Conservation (phyloP, 2,888 invertebrate species). For the Drosophila prolongata region DNA sequence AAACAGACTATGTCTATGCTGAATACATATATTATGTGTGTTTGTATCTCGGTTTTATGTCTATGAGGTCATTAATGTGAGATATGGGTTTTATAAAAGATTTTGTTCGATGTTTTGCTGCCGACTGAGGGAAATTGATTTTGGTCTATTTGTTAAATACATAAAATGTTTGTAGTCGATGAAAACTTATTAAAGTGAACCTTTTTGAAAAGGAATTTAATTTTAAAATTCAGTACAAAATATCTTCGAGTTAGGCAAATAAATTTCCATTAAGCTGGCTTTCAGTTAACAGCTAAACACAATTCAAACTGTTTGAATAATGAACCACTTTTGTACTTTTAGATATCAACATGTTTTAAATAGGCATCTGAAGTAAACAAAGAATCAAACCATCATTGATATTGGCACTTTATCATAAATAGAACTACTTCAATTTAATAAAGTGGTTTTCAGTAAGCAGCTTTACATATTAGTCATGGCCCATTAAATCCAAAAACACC, state of each 20-base stretch:
- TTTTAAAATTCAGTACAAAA: too few relatives aligned
- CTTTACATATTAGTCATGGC: conserved; percentile 24
- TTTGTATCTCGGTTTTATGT: conserved; percentile 22
- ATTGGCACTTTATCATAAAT: neutral
- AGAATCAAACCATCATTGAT: neutral
- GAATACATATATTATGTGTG: neutral
- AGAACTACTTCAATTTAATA: conserved; percentile 4
- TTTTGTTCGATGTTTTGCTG: neutral
- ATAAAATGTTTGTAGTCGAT: too few relatives aligned
- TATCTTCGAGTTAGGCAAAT: too few relatives aligned
- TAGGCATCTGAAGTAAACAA: too few relatives aligned
- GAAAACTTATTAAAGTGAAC: too few relatives aligned
- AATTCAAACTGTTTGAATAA: too few relatives aligned
- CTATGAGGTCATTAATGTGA: conserved; percentile 35
- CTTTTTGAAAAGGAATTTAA: too few relatives aligned
- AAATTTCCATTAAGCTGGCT: too few relatives aligned
- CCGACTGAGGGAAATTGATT: neutral
- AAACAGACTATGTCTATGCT: conserved; percentile 28
- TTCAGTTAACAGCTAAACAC: too few relatives aligned
- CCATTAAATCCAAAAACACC: conserved; percentile 16
- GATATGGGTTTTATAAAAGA: conserved; percentile 14
- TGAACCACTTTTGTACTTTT: too few relatives aligned
- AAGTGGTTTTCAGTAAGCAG: neutral
- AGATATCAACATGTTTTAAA: too few relatives aligned
- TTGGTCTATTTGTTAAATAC: neutral